Percentiles rank a stretch among this genome's conserved stretches.
Evolutionary conservation across 2,797 vertebrate species (phyloP).

Genomic region (Neopelma chrysocephalum): DNA sequence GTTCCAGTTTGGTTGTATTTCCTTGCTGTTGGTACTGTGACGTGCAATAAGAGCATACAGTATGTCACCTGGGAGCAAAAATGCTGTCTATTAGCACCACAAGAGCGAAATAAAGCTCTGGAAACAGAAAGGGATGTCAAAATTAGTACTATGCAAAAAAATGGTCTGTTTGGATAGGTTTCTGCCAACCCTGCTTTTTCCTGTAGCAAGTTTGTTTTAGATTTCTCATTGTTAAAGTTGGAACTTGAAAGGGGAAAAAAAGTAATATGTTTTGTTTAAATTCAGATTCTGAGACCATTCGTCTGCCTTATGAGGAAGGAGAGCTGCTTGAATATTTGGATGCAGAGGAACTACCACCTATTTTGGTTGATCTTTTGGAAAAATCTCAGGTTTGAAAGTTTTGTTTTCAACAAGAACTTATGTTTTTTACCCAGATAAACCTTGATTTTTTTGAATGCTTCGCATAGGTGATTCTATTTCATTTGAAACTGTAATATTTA

Average conservation of each 20-base stretch:
- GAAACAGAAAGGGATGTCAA: background rate
- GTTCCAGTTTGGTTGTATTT: background rate
- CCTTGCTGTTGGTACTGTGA: background rate
- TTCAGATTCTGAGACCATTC: conserved; percentile 97
- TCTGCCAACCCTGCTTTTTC: background rate
- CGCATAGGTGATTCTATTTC: background rate
- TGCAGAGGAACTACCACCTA: conserved; percentile 94
- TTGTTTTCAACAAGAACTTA: background rate
- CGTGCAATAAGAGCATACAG: background rate
- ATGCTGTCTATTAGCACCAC: background rate
- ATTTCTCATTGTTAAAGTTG: background rate
- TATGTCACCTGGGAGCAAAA: background rate
- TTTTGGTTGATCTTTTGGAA: conserved; percentile 97
- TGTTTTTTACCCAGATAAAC: background rate
- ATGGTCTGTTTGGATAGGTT: background rate
- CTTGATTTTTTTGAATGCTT: background rate
- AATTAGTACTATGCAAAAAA: background rate
- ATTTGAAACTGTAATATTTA: background rate
- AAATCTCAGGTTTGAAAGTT: conserved; percentile 90
- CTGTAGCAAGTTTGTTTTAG: background rate
- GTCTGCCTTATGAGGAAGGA: conserved; percentile 95
- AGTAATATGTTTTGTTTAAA: conserved; percentile 28
- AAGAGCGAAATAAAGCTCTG: background rate
- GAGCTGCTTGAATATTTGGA: conserved; percentile 97
- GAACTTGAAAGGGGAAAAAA: background rate